Conservation (phyloP, 2,113 vertebrate genomes). For the Grammomys dolichurus region DNA sequence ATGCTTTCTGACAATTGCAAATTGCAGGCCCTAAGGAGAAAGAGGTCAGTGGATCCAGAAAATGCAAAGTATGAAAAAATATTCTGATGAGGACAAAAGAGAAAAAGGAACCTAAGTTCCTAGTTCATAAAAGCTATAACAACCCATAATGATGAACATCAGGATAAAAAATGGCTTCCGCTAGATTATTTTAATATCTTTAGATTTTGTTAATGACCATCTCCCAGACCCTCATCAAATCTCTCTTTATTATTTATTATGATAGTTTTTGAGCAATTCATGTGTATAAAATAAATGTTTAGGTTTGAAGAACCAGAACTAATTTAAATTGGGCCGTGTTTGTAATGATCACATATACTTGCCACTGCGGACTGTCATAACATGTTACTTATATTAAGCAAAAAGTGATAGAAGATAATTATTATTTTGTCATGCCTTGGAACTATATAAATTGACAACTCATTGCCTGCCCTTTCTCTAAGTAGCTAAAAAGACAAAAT, state of each 20-base stretch:
- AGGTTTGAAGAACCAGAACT: conserved; percentile 42
- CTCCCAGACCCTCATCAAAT: conserved; percentile 47
- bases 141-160: conserved; percentile 38
- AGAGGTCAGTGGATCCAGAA: conserved; percentile 33
- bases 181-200: conserved; percentile 33
- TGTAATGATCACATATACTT: conserved; percentile 18
- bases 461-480: conserved; percentile 17
- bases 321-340: conserved; percentile 29
- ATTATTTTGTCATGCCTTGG: conserved; percentile 36
- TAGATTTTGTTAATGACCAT: conserved; percentile 57
- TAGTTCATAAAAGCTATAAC: conserved; percentile 57
- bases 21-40: conserved; percentile 50
- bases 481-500: conserved; percentile 40
- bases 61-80: conserved; percentile 15
- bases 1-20: conserved; percentile 61
- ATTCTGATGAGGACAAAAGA: conserved; percentile 48
- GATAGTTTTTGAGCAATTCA: conserved; percentile 38
- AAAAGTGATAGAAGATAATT: conserved; percentile 35
- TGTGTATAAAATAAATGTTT: conserved; percentile 26
- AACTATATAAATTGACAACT: conserved; percentile 17
- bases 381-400: conserved; percentile 22
- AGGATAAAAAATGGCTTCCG: conserved; percentile 46
- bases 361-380: conserved; percentile 14
- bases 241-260: not conserved
- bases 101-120: conserved; percentile 40